Base-by-base conservation (phyloP, 35 echinoderm and acorn worm genomes). In the Strongylocentrotus purpuratus region DNA sequence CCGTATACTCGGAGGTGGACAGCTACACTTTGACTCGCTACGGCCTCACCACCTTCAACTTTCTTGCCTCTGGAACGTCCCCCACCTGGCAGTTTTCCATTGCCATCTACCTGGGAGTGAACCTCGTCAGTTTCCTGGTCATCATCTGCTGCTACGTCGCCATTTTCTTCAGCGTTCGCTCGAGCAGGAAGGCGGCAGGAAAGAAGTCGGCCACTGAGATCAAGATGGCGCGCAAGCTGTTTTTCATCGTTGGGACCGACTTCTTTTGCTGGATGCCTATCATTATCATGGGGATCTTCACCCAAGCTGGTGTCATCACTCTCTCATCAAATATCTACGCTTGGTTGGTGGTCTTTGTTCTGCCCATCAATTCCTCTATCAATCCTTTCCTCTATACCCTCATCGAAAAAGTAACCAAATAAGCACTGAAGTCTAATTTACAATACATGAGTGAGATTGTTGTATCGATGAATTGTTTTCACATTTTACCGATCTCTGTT, bases 301-400 rank as follows among this genome's bases (percentile, higher is more conserved):
- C 94, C 7, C 97, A 97, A 65, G 15, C 52, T 33, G 93, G 46
- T 31, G 61, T 95, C 0, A 31, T 95, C 18, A 99, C 96, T 22
- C 25, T 99, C 4, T 94, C 96, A 2, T 91, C 94, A 6, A 32
- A 61, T 7, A 33, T 96, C 33, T 99, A 99, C 41, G 96, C 97
- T 7, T 99, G 97, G 97, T 95, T 95, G 35, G 97, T 97, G 5
- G 94, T 98, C 31, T 98, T 98, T 86, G 88, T 98, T 9, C 61
- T 98, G 65, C 97, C 97, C 22, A 95, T 99, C 33, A 99, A 99
- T 92, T 99, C 97, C 33, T 97, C 97, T 3, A n/a, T 99, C 1
- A 99, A 99, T 93, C 97, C 97, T 15, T 95, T 95, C 35, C 88
- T 99, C 12, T 99, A 96, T 92, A 99, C 96, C 17, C 10, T 93